phyloP scores from a whole-genome alignment of 2,113 vertebrate species.

The Bathybates hornii region DNA sequence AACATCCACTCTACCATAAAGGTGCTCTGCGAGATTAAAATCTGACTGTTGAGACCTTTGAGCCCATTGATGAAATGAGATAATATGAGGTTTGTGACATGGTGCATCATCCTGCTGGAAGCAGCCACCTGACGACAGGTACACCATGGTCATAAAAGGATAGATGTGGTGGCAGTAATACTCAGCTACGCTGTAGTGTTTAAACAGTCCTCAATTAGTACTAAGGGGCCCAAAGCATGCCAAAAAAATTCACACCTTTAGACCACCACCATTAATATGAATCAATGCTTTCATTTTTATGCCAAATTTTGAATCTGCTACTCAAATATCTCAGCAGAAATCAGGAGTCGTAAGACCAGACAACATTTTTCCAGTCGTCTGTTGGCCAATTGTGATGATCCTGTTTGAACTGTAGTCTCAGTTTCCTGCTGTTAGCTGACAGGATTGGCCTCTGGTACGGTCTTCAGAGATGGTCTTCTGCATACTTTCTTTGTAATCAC shows the following conservation, averaged over 20 bases:
- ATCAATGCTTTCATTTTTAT: background rate
- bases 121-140: background rate
- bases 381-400: background rate
- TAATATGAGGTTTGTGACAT: background rate
- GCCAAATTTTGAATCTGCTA: background rate
- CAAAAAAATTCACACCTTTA: background rate
- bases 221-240: background rate
- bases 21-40: background rate
- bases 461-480: background rate
- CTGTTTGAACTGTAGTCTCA: background rate
- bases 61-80: background rate
- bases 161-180: background rate
- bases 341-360: background rate
- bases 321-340: background rate
- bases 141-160: background rate
- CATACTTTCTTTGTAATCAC: background rate
- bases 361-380: background rate
- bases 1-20: background rate
- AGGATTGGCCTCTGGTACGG: background rate
- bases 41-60: background rate
- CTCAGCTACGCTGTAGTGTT: background rate
- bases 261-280: background rate
- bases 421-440: background rate
- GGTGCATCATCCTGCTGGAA: background rate
- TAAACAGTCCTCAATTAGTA: background rate